These are phyloP conservation scores for Spilogale gracilis DNA, from an alignment of 2,113 vertebrate species.

Conservation along the genomic window DNA sequence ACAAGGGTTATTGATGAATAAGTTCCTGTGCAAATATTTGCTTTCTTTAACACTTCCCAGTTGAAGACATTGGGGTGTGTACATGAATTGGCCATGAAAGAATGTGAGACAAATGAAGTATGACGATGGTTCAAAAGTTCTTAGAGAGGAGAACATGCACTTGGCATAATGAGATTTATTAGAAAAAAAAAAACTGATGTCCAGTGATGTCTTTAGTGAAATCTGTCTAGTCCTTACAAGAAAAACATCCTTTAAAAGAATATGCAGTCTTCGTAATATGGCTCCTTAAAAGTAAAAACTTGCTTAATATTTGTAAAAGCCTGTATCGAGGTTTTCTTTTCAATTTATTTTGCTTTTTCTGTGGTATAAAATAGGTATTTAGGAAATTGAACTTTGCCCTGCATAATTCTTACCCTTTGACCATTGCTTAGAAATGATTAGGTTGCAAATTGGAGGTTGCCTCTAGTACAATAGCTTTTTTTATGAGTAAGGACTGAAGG, in stretches of 20 bases:
- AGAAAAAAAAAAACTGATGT: background rate
- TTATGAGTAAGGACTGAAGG: background rate
- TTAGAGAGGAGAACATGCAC: background rate
- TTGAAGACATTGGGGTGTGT: background rate
- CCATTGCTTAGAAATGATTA: constrained; percentile 49
- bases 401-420: background rate
- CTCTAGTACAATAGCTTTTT: background rate
- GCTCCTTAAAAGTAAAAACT: background rate
- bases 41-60: background rate
- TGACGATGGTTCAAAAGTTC: background rate
- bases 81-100: background rate
- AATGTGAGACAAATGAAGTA: background rate
- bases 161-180: background rate
- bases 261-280: background rate
- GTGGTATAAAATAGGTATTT: constrained; percentile 6
- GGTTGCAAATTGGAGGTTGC: background rate
- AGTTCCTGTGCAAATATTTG: background rate
- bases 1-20: background rate
- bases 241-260: background rate
- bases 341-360: constrained; percentile 13
- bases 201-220: background rate
- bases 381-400: constrained; percentile 2
- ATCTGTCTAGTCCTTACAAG: background rate
- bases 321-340: background rate
- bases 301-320: background rate